A percentile compares a stretch with the other conserved stretches of the same genome.
Conservation (phyloP, 2,888 invertebrate species). For the Dermolepida albohirtum region DNA sequence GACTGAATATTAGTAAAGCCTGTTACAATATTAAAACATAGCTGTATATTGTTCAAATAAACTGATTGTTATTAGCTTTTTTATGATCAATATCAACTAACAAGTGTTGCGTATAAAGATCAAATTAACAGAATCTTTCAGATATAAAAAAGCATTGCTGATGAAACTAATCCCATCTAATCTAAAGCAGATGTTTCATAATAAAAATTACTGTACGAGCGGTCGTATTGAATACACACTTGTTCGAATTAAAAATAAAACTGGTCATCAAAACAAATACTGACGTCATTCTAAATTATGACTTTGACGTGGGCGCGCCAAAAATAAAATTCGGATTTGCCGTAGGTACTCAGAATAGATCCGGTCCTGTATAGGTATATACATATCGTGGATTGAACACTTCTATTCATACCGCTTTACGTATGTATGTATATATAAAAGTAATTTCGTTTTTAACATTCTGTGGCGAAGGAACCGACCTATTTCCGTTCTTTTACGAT, state of each 20-base stretch:
- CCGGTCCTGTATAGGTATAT: too few species aligned
- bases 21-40: too few species aligned
- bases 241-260: conserved; percentile 29
- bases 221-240: conserved; percentile 13
- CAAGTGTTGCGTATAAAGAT: neutral
- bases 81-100: too few species aligned
- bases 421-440: neutral
- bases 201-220: conserved; percentile 19
- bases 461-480: conserved; percentile 15
- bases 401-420: conserved; percentile 1
- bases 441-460: conserved; percentile 11
- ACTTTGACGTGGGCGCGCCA: conserved; percentile 13
- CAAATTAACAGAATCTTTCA: neutral
- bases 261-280: conserved; percentile 25
- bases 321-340: conserved; percentile 30
- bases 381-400: too few species aligned
- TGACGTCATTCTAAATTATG: conserved; percentile 24
- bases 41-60: too few species aligned
- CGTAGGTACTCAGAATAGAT: conserved; percentile 12
- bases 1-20: too few species aligned
- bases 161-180: neutral
- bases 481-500: conserved; percentile 34
- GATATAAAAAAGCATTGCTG: neutral
- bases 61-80: too few species aligned
- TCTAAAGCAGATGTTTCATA: conserved; percentile 5